Base-by-base conservation (phyloP, 2,113 vertebrate species). In the Callorhinus ursinus region DNA sequence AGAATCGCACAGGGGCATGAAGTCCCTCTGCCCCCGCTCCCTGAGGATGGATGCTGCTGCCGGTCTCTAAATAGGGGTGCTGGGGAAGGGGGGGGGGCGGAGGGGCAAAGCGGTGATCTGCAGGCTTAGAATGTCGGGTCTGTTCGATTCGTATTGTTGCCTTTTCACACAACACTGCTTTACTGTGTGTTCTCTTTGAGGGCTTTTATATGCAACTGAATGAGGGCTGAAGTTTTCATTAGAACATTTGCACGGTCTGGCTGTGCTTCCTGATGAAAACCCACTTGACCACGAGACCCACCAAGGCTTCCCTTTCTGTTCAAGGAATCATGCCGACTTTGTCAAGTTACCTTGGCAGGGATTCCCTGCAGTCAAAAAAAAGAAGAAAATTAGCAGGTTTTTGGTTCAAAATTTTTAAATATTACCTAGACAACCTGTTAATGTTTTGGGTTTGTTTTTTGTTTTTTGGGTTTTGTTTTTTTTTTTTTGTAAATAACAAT, bases 401-500 rank as follows among this genome's bases (percentile, higher is more conserved):
- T 98, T 90, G 97, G 97, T 96, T 98, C 98, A 97, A 96, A 93
- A 96, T 98, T 99, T 99, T 98, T 98, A 98, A 97, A 97, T 98
- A 98, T 98, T 96, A 98, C 96, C 81, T 97, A 98, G 98, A 98
- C 96, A 98, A 98, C 96, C 98, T 98, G 98, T 98, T 98, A 97
- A 98, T 98, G 95, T 15, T 51, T 65, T 83, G 65, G 39, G 71
- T 28, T 77, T 77, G 13, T 11, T 39, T 55, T 9, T 19, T 24
- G 42, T n/a, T 92, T 16, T 80, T 57, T 21, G 16, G 14, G 15
- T 9, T 51, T 74, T 36, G 36, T 36, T 36, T 42, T 77, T 76
- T 80, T 49, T 42, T 98, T 98, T 97, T 99, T 99, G 98, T 99
- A 99, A 98, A 99, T 99, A 99, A 98, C 49, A 93, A 97, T 88